Percentiles rank a stretch among this genome's conserved stretches.
phyloP scores from a whole-genome alignment of 2,888 invertebrate species.

The Drosophila meridionalis region DNA sequence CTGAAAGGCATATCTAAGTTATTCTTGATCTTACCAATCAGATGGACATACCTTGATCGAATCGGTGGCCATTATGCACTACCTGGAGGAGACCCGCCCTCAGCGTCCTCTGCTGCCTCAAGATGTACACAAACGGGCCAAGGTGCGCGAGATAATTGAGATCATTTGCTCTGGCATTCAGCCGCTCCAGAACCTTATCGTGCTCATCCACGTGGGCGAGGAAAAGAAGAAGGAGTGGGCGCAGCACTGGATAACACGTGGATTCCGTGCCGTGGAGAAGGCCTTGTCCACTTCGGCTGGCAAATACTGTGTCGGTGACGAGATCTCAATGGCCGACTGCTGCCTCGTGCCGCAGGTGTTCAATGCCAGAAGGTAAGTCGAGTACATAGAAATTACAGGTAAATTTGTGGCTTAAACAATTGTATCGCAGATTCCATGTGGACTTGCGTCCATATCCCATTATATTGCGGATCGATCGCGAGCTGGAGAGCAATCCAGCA shows the following conservation, averaged over 20 bases:
- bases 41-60: slow-evolving; percentile 90
- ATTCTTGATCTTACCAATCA: slow-evolving; percentile 71
- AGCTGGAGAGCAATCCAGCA: slow-evolving; percentile 94
- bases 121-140: slow-evolving; percentile 94
- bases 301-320: slow-evolving; percentile 97
- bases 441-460: slow-evolving; percentile 95
- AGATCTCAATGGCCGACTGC: slow-evolving; percentile 96
- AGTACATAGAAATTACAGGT: fast-evolving
- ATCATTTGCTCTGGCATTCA: slow-evolving; percentile 97
- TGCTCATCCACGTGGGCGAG: slow-evolving; percentile 94
- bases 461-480: slow-evolving; percentile 93
- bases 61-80: slow-evolving; percentile 96
- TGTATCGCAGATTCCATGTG: slow-evolving; percentile 91
- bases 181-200: slow-evolving; percentile 96
- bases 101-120: slow-evolving; percentile 94
- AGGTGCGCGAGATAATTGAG: slow-evolving; percentile 96
- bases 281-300: slow-evolving; percentile 93
- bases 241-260: slow-evolving; percentile 95
- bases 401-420: not conserved
- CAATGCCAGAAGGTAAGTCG: slow-evolving; percentile 92
- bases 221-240: slow-evolving; percentile 97
- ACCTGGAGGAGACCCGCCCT: slow-evolving; percentile 96
- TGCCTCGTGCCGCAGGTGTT: slow-evolving; percentile 98
- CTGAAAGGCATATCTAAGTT: too few species aligned
- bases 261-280: slow-evolving; percentile 95